A percentile compares a stretch with the other conserved stretches of the same genome.
phyloP scores from a whole-genome alignment of 2,888 invertebrate genomes.

The Syritta pipiens region DNA sequence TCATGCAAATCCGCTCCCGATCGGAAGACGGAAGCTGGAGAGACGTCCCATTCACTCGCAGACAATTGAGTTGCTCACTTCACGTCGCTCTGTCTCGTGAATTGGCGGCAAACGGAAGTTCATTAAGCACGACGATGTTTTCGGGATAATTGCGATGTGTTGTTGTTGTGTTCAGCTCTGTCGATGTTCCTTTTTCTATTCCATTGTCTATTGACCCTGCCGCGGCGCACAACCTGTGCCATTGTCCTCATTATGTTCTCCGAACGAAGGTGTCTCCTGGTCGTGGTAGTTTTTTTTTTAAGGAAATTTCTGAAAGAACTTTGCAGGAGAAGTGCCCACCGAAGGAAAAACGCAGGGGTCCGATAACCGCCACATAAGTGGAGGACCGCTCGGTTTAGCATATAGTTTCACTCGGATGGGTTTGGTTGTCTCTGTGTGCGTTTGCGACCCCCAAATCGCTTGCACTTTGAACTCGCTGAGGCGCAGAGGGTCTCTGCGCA shows the following conservation, averaged over 20 bases:
- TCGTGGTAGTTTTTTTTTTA: constrained; percentile 30
- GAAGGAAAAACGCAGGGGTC: constrained; percentile 31
- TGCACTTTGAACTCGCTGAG: constrained; percentile 62
- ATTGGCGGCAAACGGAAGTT: constrained; percentile 69
- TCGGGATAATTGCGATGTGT: constrained; percentile 54
- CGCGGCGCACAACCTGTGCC: constrained; percentile 51
- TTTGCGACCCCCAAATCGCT: constrained; percentile 4
- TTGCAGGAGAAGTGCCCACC: constrained; percentile 5
- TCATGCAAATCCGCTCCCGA: constrained; percentile 46
- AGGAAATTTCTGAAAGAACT: no score
- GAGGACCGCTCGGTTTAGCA: constrained; percentile 48
- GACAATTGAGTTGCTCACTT: constrained; percentile 56
- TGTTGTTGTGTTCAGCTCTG: constrained; percentile 17
- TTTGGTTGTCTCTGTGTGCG: constrained; percentile 23
- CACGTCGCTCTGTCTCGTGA: constrained; percentile 3
- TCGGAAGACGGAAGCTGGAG: constrained; percentile 44
- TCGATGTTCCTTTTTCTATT: constrained; percentile 22
- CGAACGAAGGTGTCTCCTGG: constrained; percentile 18
- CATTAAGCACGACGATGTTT: constrained; percentile 44
- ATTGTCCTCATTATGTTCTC: constrained; percentile 55
- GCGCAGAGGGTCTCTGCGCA: constrained; percentile 21
- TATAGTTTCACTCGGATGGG: constrained; percentile 63
- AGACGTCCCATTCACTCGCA: constrained; percentile 13
- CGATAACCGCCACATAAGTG: constrained; percentile 53
- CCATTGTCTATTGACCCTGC: constrained; percentile 60